Base-by-base conservation (phyloP, 1,140 invertebrate genomes). In the Copidosoma floridanum region DNA sequence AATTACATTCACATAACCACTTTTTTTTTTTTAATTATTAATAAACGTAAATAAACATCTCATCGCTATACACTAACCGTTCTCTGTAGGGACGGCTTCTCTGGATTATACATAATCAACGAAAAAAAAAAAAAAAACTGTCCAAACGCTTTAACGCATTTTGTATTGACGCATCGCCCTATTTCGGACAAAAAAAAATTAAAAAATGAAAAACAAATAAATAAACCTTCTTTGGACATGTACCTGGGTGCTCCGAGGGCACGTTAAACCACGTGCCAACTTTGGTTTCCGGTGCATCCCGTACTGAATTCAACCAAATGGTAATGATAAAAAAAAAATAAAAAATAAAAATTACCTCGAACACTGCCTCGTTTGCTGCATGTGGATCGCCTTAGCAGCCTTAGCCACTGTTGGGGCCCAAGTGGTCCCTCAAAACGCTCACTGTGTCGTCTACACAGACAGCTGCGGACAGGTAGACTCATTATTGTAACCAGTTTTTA, bases 371-470 rank as follows among this genome's bases (percentile, higher is more conserved):
- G 77, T 79, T 81, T 80, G 78, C 79, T 80, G 79, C 79, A 80
- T 80, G 78, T 80, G 79, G 77, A 80, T 79, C 77, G 78, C 79
- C 79, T 81, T 81, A 81, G 78, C 78, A 81, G 79, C 79, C 79
- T 81, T 80, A 80, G 78, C 79, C 79, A 80, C 77, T 81, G 78
- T 80, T 72, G 78, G 78, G 77, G 77, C 78, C 77, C 79, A 78
- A 82, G 76, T 81, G 83, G 85, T 92, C 79, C 87, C 90, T 77
- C 82, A 84, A 85, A 94, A 94, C 83, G 90, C 90, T 84, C 88
- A 90, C 82, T 93, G 89, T 86, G 91, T 95, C 84, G 89, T 92
- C 85, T 95, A 94, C 89, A 94, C 91, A 86, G 92, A 94, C 85
- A 90, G 91, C 81, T 91, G 92, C 85, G 91, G 91, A 87, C 92